Percentiles rank a stretch among this genome's conserved stretches.
Evolutionary conservation across 2,113 vertebrate genomes (phyloP).

Genomic region (Eptesicus fuscus): DNA sequence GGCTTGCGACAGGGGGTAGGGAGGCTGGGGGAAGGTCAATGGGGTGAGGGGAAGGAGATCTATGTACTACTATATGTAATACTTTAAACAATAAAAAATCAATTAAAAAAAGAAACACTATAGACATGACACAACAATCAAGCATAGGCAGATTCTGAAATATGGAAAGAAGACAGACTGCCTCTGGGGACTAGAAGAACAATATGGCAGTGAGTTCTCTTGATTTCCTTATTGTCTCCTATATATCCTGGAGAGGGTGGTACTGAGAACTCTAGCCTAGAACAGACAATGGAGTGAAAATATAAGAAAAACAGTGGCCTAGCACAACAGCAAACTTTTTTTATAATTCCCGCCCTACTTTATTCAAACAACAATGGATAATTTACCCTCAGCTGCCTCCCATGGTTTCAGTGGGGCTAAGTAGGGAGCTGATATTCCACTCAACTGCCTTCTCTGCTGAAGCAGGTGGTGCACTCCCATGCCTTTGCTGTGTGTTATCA

Average conservation of each 20-base stretch:
- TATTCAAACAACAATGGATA: not conserved
- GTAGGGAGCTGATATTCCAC: not conserved
- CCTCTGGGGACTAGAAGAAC: not conserved
- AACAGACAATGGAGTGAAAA: not conserved
- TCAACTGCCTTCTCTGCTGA: not conserved
- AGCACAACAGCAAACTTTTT: not conserved
- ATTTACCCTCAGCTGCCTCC: rapidly evolving
- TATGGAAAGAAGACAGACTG: not conserved
- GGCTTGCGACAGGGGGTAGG: no score
- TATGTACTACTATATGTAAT: no score
- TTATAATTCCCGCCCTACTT: not conserved
- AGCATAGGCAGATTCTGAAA: not conserved
- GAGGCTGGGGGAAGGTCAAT: no score
- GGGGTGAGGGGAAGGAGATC: no score
- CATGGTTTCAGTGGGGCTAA: not conserved
- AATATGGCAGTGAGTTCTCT: not conserved
- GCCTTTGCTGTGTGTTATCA: not conserved
- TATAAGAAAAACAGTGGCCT: not conserved
- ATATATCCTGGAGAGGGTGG: not conserved
- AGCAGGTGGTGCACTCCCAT: not conserved
- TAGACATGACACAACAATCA: not conserved
- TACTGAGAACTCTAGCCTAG: not conserved
- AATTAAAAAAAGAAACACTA: not conserved
- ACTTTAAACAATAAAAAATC: no score
- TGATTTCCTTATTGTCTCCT: not conserved